Base-by-base conservation (phyloP, 1,140 invertebrate genomes). In the Ceratoteleas bidentatus region DNA sequence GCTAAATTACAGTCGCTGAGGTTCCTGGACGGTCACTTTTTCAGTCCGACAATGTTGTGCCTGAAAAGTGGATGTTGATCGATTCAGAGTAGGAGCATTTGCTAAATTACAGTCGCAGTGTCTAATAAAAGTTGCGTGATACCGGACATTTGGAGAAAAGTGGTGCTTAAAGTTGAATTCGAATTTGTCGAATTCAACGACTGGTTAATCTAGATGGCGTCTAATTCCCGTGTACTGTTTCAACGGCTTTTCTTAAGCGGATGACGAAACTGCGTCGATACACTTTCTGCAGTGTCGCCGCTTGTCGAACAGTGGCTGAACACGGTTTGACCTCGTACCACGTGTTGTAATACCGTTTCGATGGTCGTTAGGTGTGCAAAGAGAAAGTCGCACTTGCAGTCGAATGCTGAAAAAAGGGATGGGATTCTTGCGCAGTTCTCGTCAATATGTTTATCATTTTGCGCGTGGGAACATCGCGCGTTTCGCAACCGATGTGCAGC, bases 321-420 rank as follows among this genome's bases (percentile, higher is more conserved):
- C 66, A 72, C 66, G 62, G 15, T 72, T 70, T 60, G 61, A 78
- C 75, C 75, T 70, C 75, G 66, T 66, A 11, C 45, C 66, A 45
- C 66, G 60, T 78, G 60, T 78, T 66, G 75, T 62, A 68, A 72
- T 36, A 52, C 58, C 52, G 52, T 64, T 77, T 69, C 74, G 53
- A 65, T 60, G 60, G 34, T 78, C 66, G 61, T 77, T 70, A 70
- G 74, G 61, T 73, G 79, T 76, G 72, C 61, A 68, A 70, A 81
- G 79, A 81, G 79, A 81, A 81, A 81, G 79, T 81, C 60, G 56
- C n/a, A 61, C 66, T 70, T 62, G 50, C 62, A 54, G 45, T 34
- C 60, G 50, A 68, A 73, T 60, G 64, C 2, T 3, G 36, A 76
- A 64, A 77, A 80, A 81, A 70, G 73, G 73, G 68, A 82, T 73